Percentiles rank a stretch among this genome's conserved stretches.
Conservation (phyloP, 1,140 invertebrate species). For the Cydia pomonella region DNA sequence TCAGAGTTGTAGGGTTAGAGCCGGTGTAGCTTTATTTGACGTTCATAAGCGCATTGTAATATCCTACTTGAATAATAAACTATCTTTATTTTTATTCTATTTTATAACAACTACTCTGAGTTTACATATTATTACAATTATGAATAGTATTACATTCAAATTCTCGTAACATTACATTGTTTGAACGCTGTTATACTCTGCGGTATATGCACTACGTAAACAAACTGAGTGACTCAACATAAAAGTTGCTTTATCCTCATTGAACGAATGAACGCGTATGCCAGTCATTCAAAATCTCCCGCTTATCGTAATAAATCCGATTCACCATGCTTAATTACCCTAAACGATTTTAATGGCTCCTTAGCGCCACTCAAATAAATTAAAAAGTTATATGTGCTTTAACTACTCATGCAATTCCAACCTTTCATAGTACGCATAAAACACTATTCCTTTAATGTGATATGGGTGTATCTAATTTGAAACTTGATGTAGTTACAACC, state of each 20-base stretch:
- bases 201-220: not conserved
- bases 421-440: not conserved
- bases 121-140: too few species aligned
- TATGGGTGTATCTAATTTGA: not conserved
- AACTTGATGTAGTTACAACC: not conserved
- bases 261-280: not conserved
- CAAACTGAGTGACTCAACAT: conserved; percentile 2
- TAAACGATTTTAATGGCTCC: conserved; percentile 14
- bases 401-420: not conserved
- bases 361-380: not conserved
- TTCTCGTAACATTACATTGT: too few species aligned
- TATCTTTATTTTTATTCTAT: too few species aligned
- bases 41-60: too few species aligned
- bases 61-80: too few species aligned
- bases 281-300: not conserved
- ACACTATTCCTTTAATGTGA: not conserved
- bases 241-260: conserved; percentile 18
- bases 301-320: conserved; percentile 28
- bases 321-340: conserved; percentile 18
- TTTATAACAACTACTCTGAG: too few species aligned
- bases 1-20: too few species aligned
- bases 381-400: conserved; percentile 8
- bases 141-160: too few species aligned
- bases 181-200: too few species aligned
- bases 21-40: too few species aligned